Base-by-base conservation (phyloP, 1,140 invertebrate genomes). In the Stenopsyche tienmushanensis region DNA sequence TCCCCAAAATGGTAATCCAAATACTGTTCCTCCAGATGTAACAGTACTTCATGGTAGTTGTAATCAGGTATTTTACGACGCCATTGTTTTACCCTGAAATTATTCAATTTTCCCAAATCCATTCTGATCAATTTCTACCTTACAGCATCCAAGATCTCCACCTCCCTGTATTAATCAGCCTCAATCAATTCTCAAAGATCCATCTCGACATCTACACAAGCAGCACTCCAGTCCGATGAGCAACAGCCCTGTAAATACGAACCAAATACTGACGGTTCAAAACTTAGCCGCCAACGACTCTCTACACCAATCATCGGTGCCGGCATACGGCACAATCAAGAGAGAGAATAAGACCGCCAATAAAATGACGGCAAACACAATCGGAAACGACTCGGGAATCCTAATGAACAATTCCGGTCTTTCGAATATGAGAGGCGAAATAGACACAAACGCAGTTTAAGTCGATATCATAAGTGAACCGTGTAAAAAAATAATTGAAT, bases 171-270 rank as follows among this genome's bases (percentile, higher is more conserved):
- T 77, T 44, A 83, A 83, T 65, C 82, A 84, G 62, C 83, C 83
- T 0, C 83, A 84, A 60, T 82, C 83, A n/a, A 85, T 85, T 29
- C 75, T 85, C 2, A 85, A 85, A 71, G 83, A 85, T 72, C 83
- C 83, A 15, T 84, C 83, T 17, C 76, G 83, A 2, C 82, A 83
- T 70, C 82, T 83, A 67, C 83, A 83, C 57, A 80, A 81, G 23
- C 80, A 79, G 66, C 83, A 83, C 53, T 77, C 78, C 1, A 79
- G 75, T 64, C 77, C 78, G 0, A 66, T 79, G 53, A 77, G 76
- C 0, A 74, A 74, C 15, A 79, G 78, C 64, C 77, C 79, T 0
- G 76, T 78, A 0, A 77, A 78, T 45, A 76, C 77, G 42, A 80
- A 72, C 62, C 80, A 81, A 68, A 81, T 81, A 18, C 73, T 81